These are phyloP conservation scores for Galemys pyrenaicus DNA, from an alignment of 2,113 vertebrate species.

Conservation along the genomic window DNA sequence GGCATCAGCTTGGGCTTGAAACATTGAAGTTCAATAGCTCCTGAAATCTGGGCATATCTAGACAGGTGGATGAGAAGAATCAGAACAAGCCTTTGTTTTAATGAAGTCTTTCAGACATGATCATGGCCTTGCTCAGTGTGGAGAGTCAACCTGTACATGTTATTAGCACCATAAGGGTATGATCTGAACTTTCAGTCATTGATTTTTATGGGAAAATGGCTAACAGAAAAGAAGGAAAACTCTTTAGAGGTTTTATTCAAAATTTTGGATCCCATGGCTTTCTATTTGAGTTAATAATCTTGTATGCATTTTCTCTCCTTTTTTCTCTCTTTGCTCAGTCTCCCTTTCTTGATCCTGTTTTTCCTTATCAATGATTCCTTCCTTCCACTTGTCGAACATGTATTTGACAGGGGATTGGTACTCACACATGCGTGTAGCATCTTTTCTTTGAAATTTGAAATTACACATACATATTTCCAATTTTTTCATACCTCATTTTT, in stretches of 20 bases:
- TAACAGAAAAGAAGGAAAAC: neutral
- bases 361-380: neutral
- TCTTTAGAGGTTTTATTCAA: neutral
- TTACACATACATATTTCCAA: neutral
- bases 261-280: neutral
- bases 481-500: neutral
- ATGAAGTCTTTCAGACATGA: neutral
- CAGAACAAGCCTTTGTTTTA: neutral
- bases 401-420: neutral
- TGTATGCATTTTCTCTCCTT: neutral
- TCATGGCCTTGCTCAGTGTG: neutral
- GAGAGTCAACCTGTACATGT: neutral
- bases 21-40: neutral
- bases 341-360: neutral
- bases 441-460: slow-evolving; percentile 1
- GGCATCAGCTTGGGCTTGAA: neutral
- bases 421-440: neutral
- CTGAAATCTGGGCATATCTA: neutral
- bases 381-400: neutral
- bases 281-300: neutral
- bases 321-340: neutral
- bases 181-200: neutral
- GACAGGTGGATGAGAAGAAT: neutral
- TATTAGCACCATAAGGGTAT: neutral
- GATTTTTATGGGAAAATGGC: neutral